phyloP scores from a whole-genome alignment of 2,113 vertebrate species.

The Clupea harengus region DNA sequence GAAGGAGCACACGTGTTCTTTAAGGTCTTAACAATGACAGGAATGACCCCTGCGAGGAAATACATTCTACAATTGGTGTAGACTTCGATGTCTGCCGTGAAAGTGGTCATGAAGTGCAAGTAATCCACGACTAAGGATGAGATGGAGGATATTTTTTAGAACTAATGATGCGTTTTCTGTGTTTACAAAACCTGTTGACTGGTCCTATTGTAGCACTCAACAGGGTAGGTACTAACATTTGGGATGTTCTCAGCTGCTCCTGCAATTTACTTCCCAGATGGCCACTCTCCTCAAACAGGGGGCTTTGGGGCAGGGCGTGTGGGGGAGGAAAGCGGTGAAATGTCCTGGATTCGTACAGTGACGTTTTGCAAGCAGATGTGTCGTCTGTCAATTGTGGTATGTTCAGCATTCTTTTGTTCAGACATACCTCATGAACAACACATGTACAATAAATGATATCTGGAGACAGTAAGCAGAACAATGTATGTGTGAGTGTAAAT shows the following conservation, averaged over 20 bases:
- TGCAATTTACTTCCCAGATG: constrained; percentile 65
- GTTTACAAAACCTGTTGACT: constrained; percentile 36
- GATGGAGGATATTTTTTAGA: background rate
- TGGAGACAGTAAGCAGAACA: background rate
- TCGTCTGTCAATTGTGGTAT: background rate
- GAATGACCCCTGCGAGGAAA: background rate
- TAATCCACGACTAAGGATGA: background rate
- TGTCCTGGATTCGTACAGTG: background rate
- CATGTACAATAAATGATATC: background rate
- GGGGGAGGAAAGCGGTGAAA: background rate
- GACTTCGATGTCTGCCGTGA: background rate
- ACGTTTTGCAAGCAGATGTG: background rate
- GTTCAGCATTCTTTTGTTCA: background rate
- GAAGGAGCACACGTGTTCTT: background rate
- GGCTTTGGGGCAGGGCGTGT: background rate
- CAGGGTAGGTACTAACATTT: constrained; percentile 34
- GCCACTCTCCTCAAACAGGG: constrained; percentile 37
- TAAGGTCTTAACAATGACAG: background rate
- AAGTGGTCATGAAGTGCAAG: background rate
- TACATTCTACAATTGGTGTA: no score
- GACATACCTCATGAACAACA: background rate
- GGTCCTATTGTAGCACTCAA: constrained; percentile 23
- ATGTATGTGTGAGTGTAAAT: background rate
- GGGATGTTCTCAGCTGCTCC: constrained; percentile 68
- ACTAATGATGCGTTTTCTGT: constrained; percentile 7